Evolutionary conservation across 2,888 invertebrate genomes (phyloP).

Genomic region (Dryomyza anilis): DNA sequence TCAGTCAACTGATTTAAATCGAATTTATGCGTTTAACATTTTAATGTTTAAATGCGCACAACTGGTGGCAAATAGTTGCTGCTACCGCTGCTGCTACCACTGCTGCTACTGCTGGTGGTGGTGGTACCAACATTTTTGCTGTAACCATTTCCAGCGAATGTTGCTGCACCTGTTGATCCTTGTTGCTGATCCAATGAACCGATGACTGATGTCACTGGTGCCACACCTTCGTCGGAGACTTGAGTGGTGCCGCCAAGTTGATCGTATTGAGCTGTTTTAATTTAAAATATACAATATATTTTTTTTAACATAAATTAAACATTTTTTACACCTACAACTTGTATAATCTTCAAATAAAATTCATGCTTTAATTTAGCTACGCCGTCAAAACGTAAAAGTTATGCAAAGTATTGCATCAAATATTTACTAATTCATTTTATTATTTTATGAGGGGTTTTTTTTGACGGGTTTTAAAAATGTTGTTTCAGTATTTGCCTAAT

Average conservation of each 20-base stretch:
- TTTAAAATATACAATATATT: no score
- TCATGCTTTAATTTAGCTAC: no score
- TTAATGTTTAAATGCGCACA: constrained; percentile 35
- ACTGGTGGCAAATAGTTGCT: constrained; percentile 45
- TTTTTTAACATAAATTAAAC: no score
- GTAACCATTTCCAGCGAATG: not conserved
- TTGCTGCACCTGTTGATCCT: not conserved
- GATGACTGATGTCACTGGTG: constrained; percentile 57
- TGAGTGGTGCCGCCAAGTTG: constrained; percentile 57
- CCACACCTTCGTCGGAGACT: constrained; percentile 57
- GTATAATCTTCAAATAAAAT: not conserved
- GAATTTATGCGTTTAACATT: no score
- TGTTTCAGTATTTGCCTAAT: no score
- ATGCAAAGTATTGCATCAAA: no score
- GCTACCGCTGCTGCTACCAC: constrained; percentile 10
- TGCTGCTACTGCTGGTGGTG: constrained; percentile 3
- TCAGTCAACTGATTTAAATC: constrained; percentile 36
- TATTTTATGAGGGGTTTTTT: no score
- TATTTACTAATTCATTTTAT: no score
- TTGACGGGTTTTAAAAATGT: no score
- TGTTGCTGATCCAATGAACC: constrained; percentile 48
- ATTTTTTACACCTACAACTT: not conserved
- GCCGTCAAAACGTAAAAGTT: no score
- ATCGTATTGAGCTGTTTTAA: constrained; percentile 60
- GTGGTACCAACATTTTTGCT: not conserved